phyloP scores from a whole-genome alignment of 2,113 vertebrate species.

The Scomber scombrus region DNA sequence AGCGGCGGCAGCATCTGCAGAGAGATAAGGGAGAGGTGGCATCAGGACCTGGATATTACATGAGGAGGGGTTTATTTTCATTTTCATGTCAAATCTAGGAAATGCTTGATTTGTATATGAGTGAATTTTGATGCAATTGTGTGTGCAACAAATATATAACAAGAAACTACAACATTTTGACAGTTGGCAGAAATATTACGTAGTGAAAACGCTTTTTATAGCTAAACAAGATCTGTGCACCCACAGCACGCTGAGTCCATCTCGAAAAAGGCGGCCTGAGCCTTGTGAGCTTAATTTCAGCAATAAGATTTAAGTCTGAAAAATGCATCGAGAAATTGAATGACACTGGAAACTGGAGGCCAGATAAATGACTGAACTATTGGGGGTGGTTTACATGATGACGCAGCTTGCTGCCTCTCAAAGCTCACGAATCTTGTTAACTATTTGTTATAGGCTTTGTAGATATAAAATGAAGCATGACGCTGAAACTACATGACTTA shows the following conservation, averaged over 20 bases:
- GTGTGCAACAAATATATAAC: neutral
- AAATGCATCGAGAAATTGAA: conserved; percentile 18
- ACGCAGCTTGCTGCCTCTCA: neutral
- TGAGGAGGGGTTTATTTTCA: neutral
- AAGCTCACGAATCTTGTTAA: neutral
- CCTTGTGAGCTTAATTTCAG: conserved; percentile 40
- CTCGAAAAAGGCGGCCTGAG: conserved; percentile 2
- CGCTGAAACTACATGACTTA: neutral
- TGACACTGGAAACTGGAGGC: conserved; percentile 33
- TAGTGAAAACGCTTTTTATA: conserved; percentile 33
- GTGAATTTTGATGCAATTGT: neutral
- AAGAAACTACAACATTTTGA: neutral
- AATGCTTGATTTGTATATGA: neutral
- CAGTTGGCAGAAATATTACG: neutral
- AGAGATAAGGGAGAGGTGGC: conserved; percentile 59
- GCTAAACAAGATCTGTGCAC: neutral
- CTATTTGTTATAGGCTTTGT: neutral
- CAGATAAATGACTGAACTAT: conserved; percentile 21
- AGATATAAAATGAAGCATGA: conserved; percentile 22
- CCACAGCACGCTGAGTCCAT: conserved; percentile 20
- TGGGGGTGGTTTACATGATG: neutral
- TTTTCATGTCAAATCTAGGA: conserved; percentile 31
- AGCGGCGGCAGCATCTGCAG: conserved; percentile 56
- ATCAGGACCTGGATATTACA: conserved; percentile 41
- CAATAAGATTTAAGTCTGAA: conserved; percentile 13